Percentiles rank a stretch among this genome's conserved stretches.
Evolutionary conservation across 2,888 invertebrate genomes (phyloP).

Genomic region (Brenthis ino): DNA sequence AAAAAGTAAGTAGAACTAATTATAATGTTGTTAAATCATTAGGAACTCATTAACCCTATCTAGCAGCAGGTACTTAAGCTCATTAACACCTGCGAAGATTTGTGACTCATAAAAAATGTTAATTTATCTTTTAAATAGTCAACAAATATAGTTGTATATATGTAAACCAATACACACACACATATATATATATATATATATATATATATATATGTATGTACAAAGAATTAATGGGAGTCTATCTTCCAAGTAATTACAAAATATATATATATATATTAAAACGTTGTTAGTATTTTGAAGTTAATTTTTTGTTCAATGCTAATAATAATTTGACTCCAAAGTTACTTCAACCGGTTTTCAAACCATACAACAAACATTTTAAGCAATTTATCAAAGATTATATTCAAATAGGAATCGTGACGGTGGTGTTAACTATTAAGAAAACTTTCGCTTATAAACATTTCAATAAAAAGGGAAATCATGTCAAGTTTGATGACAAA

Average conservation of each 20-base stretch:
- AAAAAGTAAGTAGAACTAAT: conserved; percentile 19
- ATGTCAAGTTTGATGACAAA: conserved; percentile 61
- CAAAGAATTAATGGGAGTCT: too few relatives aligned
- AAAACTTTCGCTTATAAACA: conserved; percentile 69
- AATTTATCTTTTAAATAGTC: not conserved
- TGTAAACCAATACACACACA: not conserved
- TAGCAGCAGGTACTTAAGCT: conserved; percentile 35
- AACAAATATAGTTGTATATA: not conserved
- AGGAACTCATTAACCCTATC: conserved; percentile 46
- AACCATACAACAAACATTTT: too few relatives aligned
- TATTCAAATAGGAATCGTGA: conserved; percentile 1
- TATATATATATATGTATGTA: too few relatives aligned
- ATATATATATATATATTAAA: not conserved
- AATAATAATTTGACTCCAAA: too few relatives aligned
- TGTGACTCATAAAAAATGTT: conserved; percentile 47
- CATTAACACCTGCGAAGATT: conserved; percentile 52
- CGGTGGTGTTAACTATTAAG: conserved; percentile 42
- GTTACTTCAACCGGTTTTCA: too few relatives aligned
- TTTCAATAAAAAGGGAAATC: conserved; percentile 70
- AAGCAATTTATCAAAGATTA: too few relatives aligned
- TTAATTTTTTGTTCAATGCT: too few relatives aligned
- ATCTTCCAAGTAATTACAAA: too few relatives aligned
- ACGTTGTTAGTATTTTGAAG: not conserved
- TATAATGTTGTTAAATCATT: conserved; percentile 34
- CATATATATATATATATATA: too few relatives aligned